phyloP scores from a whole-genome alignment of 2,888 invertebrate species.

The Ceramica pisi region DNA sequence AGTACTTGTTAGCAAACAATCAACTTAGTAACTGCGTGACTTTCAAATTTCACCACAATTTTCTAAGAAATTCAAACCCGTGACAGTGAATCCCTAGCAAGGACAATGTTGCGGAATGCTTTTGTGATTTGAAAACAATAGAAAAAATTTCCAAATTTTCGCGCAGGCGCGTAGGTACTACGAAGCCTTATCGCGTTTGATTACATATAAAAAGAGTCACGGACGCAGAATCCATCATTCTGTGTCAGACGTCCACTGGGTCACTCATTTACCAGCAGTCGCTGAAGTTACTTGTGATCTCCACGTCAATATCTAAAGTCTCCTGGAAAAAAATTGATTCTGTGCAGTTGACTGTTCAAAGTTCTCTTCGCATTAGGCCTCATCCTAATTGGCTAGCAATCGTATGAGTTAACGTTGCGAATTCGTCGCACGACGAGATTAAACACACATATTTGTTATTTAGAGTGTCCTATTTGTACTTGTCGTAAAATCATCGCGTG shows the following conservation, averaged over 20 bases:
- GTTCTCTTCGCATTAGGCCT: not conserved
- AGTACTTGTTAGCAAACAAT: not conserved
- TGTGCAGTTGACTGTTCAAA: not conserved
- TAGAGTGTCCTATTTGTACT: no score
- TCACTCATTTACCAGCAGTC: not conserved
- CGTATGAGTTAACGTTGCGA: no score
- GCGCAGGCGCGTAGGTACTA: not conserved
- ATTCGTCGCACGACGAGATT: no score
- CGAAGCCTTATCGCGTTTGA: constrained; percentile 6
- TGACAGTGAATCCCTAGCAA: not conserved
- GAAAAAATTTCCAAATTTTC: not conserved
- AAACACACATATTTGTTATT: no score
- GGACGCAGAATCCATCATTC: constrained; percentile 1
- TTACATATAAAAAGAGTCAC: constrained; percentile 1
- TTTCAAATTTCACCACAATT: not conserved
- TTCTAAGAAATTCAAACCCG: no score
- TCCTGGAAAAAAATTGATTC: no score
- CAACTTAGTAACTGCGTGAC: not conserved
- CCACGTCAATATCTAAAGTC: not conserved
- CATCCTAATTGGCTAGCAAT: no score
- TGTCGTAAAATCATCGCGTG: no score
- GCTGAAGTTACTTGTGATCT: not conserved
- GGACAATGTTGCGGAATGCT: not conserved
- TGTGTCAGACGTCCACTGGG: not conserved
- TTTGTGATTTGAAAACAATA: constrained; percentile 20